Base-by-base conservation (phyloP, 1,140 invertebrate species). In the Drosophila ogumai region DNA sequence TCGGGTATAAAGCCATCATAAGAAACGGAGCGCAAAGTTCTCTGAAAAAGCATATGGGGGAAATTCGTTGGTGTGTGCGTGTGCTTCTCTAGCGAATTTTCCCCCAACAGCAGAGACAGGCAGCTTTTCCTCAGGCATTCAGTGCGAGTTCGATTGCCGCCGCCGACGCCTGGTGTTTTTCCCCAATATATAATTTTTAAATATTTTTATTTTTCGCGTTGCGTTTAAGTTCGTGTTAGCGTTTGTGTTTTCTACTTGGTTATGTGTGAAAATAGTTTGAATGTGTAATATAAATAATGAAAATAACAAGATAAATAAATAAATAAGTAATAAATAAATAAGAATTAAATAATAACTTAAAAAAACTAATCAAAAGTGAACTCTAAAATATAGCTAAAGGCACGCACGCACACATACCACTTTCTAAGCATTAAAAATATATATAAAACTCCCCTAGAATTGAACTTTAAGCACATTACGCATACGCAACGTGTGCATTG, bases 101-200 rank as follows among this genome's bases (percentile, higher is more conserved):
- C 74, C 32, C 19, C 17, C n/a, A 17, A 13, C 49, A 19, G 49
- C 47, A 10, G 25, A 69, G 41, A 8, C n/a, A 66, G 72, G 64
- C 79, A 79, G 72, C 74, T 86, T 69, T 59, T 66, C 52, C 73
- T 32, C 25, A 19, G 58, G 58, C 58, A 50, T 63, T 86, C 82
- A 86, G 84, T 84, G 69, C 75, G 77, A 80, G 65, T 85, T 82
- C 71, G 64, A 82, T 79, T 79, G 82, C 82, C 84, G 75, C 65
- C 66, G 63, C 50, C 55, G 50, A 63, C 63, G 41, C 55, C 38
- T 65, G 54, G 32, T 44, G 49, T 71, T 19, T 67, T 74, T 61
- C 15, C 76, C 43, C 19, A 3, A 47, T 47, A 67, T 76, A 54
- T 56, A 22, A 55, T 78, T 63, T 55, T 55, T 55, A 63, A 40